phyloP scores from a whole-genome alignment of 2,797 vertebrate species.

The Aselliscus stoliczkanus region DNA sequence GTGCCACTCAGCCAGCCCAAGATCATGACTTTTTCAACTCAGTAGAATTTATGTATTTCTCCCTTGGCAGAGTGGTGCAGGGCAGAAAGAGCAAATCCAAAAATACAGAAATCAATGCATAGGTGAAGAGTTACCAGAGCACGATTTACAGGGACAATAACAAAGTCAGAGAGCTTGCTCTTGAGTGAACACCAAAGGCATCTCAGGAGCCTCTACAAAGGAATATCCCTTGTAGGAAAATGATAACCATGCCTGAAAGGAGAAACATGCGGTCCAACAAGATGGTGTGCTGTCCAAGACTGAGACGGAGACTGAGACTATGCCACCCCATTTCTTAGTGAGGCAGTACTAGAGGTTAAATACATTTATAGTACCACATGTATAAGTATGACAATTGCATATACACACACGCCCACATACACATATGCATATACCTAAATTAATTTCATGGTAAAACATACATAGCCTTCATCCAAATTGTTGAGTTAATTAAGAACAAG shows the following conservation, averaged over 20 bases:
- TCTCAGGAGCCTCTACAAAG: not conserved
- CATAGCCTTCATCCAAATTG: not conserved
- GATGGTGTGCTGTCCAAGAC: not conserved
- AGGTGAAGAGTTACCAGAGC: not conserved
- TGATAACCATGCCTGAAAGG: not conserved
- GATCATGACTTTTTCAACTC: not conserved
- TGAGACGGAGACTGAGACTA: not conserved
- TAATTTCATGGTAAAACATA: conserved; percentile 34
- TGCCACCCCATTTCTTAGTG: not conserved
- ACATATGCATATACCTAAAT: not conserved
- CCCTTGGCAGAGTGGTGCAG: not conserved
- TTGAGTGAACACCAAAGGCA: not conserved
- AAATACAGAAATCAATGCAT: not conserved
- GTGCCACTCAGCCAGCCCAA: too few relatives aligned
- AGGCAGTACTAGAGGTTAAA: not conserved
- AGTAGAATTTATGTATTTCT: not conserved
- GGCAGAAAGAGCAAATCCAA: not conserved
- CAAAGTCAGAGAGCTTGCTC: not conserved
- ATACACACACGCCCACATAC: not conserved
- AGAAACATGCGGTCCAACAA: not conserved
- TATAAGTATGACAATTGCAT: not conserved
- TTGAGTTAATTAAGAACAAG: conserved; percentile 35
- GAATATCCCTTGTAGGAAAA: not conserved
- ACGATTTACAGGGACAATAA: not conserved
- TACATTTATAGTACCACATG: not conserved